Evolutionary conservation across 2,113 vertebrate species (phyloP), one percentile per base, ranked within the genome.

Genomic region (Carassius carassius): DNA sequence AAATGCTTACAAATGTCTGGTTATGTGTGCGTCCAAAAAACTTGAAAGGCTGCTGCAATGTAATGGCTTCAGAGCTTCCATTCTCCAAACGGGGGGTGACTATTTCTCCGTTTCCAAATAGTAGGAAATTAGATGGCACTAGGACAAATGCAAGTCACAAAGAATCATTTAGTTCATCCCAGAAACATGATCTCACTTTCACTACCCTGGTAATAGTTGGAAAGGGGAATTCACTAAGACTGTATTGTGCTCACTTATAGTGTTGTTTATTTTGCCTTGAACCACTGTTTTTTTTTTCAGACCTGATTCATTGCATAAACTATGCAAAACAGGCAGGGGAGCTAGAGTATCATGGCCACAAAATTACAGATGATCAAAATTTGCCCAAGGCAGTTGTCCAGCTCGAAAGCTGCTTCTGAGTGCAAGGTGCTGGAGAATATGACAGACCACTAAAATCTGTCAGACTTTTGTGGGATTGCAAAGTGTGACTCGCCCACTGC

Each of bases 371-470:
- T 10, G 0, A 72, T 12, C 10, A 21, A 3, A 72, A 70, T 21
- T 70, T n/a, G 8, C 17, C 32, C 17, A 37, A 3, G 41, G 14
- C 7, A 41, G 32, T 12, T 1, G 0, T 0, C 0, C 35, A 1
- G 9, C 1, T 11, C 0, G 0, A 35, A 37, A 16, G 32, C 1
- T 2, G 3, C 17, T 12, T n/a, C 2, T n/a, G 17, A 21, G 5
- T 23, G 37, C 2, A 72, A 72, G 37, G 69, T 5, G 12, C 4
- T 44, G 35, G 10, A 5, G 9, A 72, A 4, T 5, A 2, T 1
- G 6, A 13, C 63, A 3, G 25, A 65, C 10, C 10, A 41, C 69
- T 44, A 72, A 4, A 44, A 0, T 23, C 11, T n/a, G 35, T 0
- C 35, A 73, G 10, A 44, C 0, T 23, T 72, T n/a, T 5, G 0